Conservation (phyloP, 2,888 invertebrate genomes). For the Drosophila mimica region DNA sequence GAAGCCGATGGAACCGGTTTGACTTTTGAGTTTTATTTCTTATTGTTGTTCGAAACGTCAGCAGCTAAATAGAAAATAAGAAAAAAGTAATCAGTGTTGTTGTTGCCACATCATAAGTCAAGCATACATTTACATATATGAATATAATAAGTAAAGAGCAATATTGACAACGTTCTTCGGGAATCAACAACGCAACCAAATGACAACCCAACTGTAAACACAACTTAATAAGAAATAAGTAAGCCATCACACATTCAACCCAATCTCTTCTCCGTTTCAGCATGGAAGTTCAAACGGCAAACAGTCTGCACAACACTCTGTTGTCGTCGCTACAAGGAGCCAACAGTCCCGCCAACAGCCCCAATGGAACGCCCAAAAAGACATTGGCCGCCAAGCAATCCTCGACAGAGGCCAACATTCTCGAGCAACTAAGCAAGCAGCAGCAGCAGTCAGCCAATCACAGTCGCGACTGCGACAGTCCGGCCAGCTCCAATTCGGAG, state of each 20-base stretch:
- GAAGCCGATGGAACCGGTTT: conserved; percentile 58
- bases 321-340: conserved; percentile 71
- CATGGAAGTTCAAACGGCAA: conserved; percentile 83
- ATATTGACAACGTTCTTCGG: neutral
- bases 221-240: neutral
- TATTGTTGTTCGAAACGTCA: conserved; percentile 33
- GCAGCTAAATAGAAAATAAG: conserved; percentile 1
- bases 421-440: conserved; percentile 53
- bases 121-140: neutral
- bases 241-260: neutral
- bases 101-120: conserved; percentile 13
- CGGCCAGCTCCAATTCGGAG: conserved; percentile 88
- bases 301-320: conserved; percentile 73
- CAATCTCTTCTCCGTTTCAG: conserved; percentile 45
- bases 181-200: neutral
- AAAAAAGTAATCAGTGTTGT: conserved; percentile 19
- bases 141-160: neutral
- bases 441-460: conserved; percentile 37
- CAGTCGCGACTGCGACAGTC: conserved; percentile 86
- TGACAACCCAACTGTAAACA: neutral
- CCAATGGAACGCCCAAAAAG: conserved; percentile 52
- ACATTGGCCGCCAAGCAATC: conserved; percentile 36
- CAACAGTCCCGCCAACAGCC: conserved; percentile 24
- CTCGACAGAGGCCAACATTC: conserved; percentile 48
- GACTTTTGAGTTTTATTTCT: conserved; percentile 29